Percentiles rank a stretch among this genome's conserved stretches.
phyloP scores from a whole-genome alignment of 1,140 invertebrate species.

The Phenacoccus solenopsis region DNA sequence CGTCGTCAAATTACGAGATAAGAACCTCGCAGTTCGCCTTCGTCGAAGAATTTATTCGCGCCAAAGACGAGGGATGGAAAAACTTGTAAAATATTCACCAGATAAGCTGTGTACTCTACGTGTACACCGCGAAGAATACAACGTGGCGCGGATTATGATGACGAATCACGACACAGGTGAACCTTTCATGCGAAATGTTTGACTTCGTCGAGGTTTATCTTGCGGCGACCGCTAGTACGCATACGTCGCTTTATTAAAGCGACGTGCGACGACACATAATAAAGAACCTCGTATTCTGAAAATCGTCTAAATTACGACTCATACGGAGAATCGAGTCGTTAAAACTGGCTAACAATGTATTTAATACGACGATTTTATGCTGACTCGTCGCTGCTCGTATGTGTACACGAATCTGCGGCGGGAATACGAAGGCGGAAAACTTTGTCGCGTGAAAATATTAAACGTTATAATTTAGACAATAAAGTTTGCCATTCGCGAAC shows the following conservation, averaged over 20 bases:
- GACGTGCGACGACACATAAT: background rate
- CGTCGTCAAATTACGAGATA: too few species aligned
- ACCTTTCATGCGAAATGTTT: too few species aligned
- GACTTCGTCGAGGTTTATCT: background rate
- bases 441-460: background rate
- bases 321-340: background rate
- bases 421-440: background rate
- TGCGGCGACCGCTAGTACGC: background rate
- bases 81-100: too few species aligned
- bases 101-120: too few species aligned
- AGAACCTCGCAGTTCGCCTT: too few species aligned
- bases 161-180: background rate
- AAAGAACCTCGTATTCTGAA: background rate
- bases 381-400: background rate
- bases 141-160: background rate
- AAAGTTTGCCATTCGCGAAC: background rate
- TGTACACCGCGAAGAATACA: background rate
- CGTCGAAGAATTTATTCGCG: too few species aligned
- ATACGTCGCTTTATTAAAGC: background rate
- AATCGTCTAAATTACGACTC: background rate
- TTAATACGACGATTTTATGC: background rate
- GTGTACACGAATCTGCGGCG: background rate
- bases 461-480: background rate
- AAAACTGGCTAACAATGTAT: constrained; percentile 3
- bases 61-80: too few species aligned